Percentiles rank a stretch among this genome's conserved stretches.
Evolutionary conservation across 2,113 vertebrate genomes (phyloP).

Genomic region (Ursus arctos): DNA sequence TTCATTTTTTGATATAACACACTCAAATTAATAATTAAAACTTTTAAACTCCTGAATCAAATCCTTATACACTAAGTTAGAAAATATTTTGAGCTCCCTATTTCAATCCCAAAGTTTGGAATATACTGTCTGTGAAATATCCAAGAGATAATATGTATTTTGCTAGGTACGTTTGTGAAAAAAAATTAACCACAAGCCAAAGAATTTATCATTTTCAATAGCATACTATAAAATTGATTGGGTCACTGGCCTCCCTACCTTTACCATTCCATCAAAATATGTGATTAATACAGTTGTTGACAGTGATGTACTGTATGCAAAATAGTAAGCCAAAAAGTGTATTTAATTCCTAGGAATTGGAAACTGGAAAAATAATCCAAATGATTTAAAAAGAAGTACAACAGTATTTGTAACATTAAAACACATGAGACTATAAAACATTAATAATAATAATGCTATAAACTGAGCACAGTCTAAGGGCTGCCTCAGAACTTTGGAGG

Average conservation of each 20-base stretch:
- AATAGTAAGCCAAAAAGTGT: neutral
- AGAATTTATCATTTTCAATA: neutral
- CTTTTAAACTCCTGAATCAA: slow-evolving; percentile 24
- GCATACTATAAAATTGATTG: neutral
- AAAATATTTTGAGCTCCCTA: slow-evolving; percentile 22
- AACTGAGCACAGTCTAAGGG: neutral
- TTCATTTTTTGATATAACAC: neutral
- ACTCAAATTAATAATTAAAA: slow-evolving; percentile 2
- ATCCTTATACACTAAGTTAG: neutral
- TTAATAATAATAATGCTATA: neutral
- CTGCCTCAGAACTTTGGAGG: neutral
- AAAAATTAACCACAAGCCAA: slow-evolving; percentile 27
- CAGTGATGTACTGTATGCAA: neutral
- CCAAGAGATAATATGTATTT: neutral
- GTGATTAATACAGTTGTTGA: neutral
- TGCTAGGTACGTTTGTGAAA: neutral
- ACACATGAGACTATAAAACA: neutral
- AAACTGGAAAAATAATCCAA: slow-evolving; percentile 1
- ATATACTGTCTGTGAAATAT: slow-evolving; percentile 2
- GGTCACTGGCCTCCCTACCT: neutral
- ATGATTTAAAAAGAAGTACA: neutral
- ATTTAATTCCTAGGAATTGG: neutral
- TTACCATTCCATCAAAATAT: slow-evolving; percentile 40
- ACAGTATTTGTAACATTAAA: neutral
- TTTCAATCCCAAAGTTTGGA: slow-evolving; percentile 34